Evolutionary conservation across 2,888 invertebrate species (phyloP).

Genomic region (Philereme vetulata): DNA sequence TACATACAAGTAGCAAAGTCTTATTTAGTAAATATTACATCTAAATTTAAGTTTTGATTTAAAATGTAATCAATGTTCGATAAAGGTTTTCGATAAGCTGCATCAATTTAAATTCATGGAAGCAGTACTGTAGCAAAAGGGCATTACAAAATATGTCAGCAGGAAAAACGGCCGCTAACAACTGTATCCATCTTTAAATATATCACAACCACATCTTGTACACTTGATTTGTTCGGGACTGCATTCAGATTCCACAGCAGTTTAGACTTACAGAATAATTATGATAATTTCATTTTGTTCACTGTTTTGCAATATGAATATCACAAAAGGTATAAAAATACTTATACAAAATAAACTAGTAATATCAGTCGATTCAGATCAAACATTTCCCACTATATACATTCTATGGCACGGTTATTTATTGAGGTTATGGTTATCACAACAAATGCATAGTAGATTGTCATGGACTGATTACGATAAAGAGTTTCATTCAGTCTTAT

Average conservation of each 20-base stretch:
- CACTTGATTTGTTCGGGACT: conserved; percentile 33
- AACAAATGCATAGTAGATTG: conserved; percentile 49
- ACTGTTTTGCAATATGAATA: conserved; percentile 22
- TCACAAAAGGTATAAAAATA: conserved; percentile 29
- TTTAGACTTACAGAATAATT: conserved; percentile 27
- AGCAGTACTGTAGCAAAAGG: conserved; percentile 29
- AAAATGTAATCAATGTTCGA: neutral
- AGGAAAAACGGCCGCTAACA: conserved; percentile 31
- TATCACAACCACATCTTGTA: conserved; percentile 54
- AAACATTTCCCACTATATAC: conserved; percentile 32
- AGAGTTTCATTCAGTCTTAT: conserved; percentile 69
- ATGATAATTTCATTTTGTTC: conserved; percentile 12
- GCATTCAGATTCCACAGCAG: conserved; percentile 15
- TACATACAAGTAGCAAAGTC: conserved; percentile 35
- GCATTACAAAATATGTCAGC: conserved; percentile 29
- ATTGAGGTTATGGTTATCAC: conserved; percentile 56
- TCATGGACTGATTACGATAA: conserved; percentile 54
- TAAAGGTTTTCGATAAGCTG: conserved; percentile 30
- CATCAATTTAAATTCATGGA: conserved; percentile 37
- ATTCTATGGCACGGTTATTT: conserved; percentile 56
- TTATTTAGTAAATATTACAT: conserved; percentile 29
- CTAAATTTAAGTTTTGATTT: conserved; percentile 2
- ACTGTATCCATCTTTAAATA: conserved; percentile 36
- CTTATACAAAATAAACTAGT: conserved; percentile 33
- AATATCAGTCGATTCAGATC: conserved; percentile 50